A percentile compares a stretch with the other conserved stretches of the same genome.
These are phyloP conservation scores for Mythimna vitellina DNA, from an alignment of 2,888 invertebrate species.

Conservation along the genomic window DNA sequence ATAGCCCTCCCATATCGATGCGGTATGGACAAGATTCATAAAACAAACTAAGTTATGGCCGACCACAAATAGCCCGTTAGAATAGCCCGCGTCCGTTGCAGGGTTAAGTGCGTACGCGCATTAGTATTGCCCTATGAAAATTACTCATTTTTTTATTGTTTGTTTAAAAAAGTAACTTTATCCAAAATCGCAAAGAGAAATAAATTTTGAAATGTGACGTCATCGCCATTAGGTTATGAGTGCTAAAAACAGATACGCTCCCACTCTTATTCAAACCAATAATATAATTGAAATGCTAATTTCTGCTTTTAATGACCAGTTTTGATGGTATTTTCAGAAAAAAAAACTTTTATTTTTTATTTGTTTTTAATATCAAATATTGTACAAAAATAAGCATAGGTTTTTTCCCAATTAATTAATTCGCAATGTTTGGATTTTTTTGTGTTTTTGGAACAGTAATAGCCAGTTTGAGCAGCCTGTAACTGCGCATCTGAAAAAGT, in stretches of 20 bases:
- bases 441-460: neutral
- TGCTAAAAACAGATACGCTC: too few species aligned
- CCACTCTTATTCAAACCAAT: too few species aligned
- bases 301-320: too few species aligned
- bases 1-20: constrained; percentile 51
- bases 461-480: neutral
- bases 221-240: too few species aligned
- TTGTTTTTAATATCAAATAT: too few species aligned
- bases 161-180: too few species aligned
- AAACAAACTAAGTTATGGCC: constrained; percentile 59
- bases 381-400: too few species aligned
- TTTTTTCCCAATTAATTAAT: neutral
- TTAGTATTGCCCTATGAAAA: constrained; percentile 37
- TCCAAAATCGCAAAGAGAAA: too few species aligned
- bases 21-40: constrained; percentile 56
- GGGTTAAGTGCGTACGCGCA: constrained; percentile 49
- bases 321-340: too few species aligned
- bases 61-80: constrained; percentile 53
- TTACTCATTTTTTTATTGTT: constrained; percentile 9
- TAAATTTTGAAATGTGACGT: too few species aligned
- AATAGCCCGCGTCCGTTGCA: constrained; percentile 53
- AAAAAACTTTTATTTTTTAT: too few species aligned
- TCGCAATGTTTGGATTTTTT: neutral
- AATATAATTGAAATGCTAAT: too few species aligned
- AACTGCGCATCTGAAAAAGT: neutral